Base-by-base conservation (phyloP, 1,140 invertebrate species). In the Pachyrhynchus sulphureomaculatus region DNA sequence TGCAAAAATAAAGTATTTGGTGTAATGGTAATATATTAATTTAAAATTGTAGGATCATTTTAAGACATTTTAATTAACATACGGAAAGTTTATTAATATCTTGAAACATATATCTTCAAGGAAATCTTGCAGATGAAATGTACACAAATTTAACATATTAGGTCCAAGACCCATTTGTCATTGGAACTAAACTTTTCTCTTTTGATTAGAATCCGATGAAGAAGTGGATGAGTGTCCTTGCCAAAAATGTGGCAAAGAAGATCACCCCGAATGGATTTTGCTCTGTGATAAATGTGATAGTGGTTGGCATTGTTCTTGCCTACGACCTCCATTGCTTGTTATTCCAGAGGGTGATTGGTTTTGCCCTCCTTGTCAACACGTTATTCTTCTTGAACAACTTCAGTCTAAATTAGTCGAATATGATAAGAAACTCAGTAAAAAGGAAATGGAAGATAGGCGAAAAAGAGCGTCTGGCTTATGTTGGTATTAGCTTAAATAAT, bases 321-420 rank as follows among this genome's bases (percentile, higher is more conserved):
- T 98, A 0, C 85, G 89, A 34, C 95, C 96, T 1, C 86, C 94
- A 13, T 79, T 98, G 5, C 87, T 96, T 77, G 81, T 95, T 1
- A 93, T 99, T 70, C 96, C 96, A 4, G 93, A 97, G 73, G 95
- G 95, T 17, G 91, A 97, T 74, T 98, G 96, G 96, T 95, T 88
- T 76, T 98, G 96, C 77, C 95, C 95, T 39, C 91, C 92, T 0
- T 99, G 96, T 80, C 89, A 95, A 75, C 95, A 96, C 74, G 84
- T 86, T 64, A 79, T 81, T 79, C 75, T 96, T 9, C 82, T 95
- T 37, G 77, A 78, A n/a, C 86, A 87, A 4, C 71, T 91, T 10
- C 85, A 87, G 65, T 77, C 77, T 2, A 76, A 87, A 73, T 68
- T 84, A 66, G 64, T 81, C 63, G 81, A 86, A 67, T 86, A 84